A percentile compares a stretch with the other conserved stretches of the same genome.
These are phyloP conservation scores for Delphinus delphis DNA, from an alignment of 2,113 vertebrate genomes.

Conservation along the genomic window DNA sequence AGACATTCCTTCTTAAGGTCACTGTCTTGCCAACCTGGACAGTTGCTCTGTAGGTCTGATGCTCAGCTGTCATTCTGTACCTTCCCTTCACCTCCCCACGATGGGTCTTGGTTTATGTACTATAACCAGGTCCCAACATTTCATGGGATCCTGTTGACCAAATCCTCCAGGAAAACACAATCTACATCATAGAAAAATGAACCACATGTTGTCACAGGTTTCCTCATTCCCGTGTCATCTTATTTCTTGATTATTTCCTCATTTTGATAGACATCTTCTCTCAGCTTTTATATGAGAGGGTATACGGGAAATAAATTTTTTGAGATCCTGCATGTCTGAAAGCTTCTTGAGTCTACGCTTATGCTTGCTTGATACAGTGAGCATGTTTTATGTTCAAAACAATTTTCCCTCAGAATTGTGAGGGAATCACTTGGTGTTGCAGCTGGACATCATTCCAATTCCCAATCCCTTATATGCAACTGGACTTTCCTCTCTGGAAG, in stretches of 20 bases:
- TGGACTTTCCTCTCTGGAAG: neutral
- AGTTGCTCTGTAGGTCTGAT: neutral
- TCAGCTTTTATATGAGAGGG: neutral
- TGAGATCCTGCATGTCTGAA: neutral
- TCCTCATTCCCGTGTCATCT: neutral
- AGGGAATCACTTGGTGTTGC: neutral
- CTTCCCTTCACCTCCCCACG: neutral
- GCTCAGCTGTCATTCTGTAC: neutral
- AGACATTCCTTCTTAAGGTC: neutral
- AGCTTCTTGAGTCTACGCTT: neutral
- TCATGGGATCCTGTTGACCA: neutral
- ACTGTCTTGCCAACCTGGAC: neutral
- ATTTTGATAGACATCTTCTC: neutral
- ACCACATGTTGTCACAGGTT: neutral
- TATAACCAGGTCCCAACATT: neutral
- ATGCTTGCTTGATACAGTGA: neutral
- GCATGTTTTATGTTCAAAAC: neutral
- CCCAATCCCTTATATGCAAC: neutral
- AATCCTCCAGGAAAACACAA: neutral
- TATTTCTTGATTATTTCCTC: neutral
- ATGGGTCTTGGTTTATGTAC: neutral
- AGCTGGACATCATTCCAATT: neutral
- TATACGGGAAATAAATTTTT: neutral
- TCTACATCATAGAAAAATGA: slow-evolving; percentile 20
- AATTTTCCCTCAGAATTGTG: neutral